Percentiles rank a stretch among this genome's conserved stretches.
These are phyloP conservation scores for Zoanthus sansibaricus DNA, from an alignment of 92 coral and sea anemone species.

Conservation along the genomic window DNA sequence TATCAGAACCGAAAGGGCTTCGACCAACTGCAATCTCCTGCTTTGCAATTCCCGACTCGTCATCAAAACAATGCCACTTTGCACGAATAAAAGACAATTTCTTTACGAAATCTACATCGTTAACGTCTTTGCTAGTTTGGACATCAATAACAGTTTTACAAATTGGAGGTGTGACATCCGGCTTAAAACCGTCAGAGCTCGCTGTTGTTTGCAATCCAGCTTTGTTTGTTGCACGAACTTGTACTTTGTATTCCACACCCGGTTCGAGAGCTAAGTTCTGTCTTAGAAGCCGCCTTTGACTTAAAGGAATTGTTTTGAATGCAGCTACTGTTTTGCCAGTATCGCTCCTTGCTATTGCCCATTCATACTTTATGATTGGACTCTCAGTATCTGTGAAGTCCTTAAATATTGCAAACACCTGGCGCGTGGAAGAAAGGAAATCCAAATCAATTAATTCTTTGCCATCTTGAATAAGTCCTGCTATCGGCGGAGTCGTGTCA, in stretches of 20 bases:
- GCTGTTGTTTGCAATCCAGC: slow-evolving; percentile 76
- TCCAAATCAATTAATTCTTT: slow-evolving; percentile 64
- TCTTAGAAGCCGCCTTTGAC: slow-evolving; percentile 84
- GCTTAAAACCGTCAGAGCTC: slow-evolving; percentile 79
- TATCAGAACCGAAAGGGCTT: slow-evolving; percentile 82
- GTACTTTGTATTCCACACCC: slow-evolving; percentile 74
- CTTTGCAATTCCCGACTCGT: slow-evolving; percentile 75
- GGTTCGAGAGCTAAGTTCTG: slow-evolving; percentile 72
- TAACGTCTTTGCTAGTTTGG: slow-evolving; percentile 43
- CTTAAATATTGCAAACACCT: slow-evolving; percentile 78
- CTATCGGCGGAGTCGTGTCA: slow-evolving; percentile 88
- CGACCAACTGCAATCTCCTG: slow-evolving; percentile 87
- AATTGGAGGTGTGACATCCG: slow-evolving; percentile 77
- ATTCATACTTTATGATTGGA: slow-evolving; percentile 88
- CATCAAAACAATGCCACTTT: slow-evolving; percentile 80
- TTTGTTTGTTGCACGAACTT: slow-evolving; percentile 86
- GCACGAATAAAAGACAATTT: slow-evolving; percentile 75
- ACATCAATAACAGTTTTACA: slow-evolving; percentile 82
- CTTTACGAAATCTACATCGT: slow-evolving; percentile 84
- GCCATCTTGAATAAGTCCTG: slow-evolving; percentile 77
- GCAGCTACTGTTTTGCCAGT: slow-evolving; percentile 65
- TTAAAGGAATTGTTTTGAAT: slow-evolving; percentile 71
- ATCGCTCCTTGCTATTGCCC: slow-evolving; percentile 68
- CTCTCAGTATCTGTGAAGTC: slow-evolving; percentile 84
- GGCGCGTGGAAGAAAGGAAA: slow-evolving; percentile 76